Conservation (phyloP, 2,888 invertebrate genomes). For the Drosophila peninsularis region DNA sequence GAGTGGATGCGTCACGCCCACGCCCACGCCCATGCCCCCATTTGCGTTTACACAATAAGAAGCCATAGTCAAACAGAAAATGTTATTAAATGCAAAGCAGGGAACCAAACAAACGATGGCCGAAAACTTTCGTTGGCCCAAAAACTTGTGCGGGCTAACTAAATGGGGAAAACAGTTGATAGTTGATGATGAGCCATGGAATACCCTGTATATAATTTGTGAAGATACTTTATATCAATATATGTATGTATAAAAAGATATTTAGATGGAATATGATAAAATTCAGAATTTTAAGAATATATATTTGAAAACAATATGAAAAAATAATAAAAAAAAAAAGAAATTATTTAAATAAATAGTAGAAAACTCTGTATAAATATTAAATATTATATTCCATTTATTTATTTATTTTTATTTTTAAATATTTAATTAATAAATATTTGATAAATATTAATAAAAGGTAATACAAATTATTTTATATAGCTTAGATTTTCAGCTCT, state of each 20-base stretch:
- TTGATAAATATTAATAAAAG: no score
- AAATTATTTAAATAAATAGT: no score
- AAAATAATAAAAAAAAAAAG: no score
- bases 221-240: neutral
- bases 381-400: no score
- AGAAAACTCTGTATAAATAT: no score
- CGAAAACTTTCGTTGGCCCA: conserved; percentile 61
- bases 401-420: no score
- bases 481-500: no score
- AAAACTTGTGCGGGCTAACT: conserved; percentile 32
- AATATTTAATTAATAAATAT: no score
- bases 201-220: conserved; percentile 5
- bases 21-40: neutral
- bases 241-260: no score
- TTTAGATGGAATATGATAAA: neutral
- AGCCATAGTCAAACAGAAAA: conserved; percentile 66
- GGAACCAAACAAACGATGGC: conserved; percentile 52
- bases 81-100: conserved; percentile 77
- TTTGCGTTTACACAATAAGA: conserved; percentile 44
- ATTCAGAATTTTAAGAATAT: neutral
- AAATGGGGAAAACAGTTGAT: neutral
- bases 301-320: neutral
- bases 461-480: no score
- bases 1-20: conserved; percentile 8
- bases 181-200: neutral